Evolutionary conservation across 2,113 vertebrate species (phyloP).

Genomic region (Eulemur rufifrons): DNA sequence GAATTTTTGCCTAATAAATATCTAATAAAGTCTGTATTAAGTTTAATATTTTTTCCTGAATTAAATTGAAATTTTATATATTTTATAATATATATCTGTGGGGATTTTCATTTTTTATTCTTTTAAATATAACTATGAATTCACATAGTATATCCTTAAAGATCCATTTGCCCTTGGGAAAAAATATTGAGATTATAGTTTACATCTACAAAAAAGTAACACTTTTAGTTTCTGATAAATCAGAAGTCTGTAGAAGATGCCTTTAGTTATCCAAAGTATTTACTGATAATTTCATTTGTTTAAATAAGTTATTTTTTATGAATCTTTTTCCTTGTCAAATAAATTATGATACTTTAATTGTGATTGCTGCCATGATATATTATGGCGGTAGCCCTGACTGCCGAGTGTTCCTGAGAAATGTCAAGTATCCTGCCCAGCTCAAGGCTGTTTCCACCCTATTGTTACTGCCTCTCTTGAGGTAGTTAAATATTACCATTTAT

Average conservation of each 20-base stretch:
- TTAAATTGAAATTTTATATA: background rate
- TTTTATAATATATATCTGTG: background rate
- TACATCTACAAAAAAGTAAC: background rate
- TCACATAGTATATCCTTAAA: background rate
- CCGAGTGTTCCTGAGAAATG: background rate
- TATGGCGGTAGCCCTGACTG: too few species aligned
- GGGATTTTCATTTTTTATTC: background rate
- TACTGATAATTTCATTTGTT: background rate
- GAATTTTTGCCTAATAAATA: background rate
- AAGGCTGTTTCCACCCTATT: background rate
- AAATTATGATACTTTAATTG: constrained; percentile 11
- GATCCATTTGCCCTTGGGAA: background rate
- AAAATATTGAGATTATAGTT: background rate
- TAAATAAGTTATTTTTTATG: background rate
- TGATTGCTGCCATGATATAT: background rate
- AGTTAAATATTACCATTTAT: background rate
- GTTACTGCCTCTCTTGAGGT: background rate
- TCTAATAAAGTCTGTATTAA: background rate
- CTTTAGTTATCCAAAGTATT: background rate
- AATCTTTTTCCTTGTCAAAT: background rate
- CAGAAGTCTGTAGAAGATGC: background rate
- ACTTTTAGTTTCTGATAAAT: constrained; percentile 8
- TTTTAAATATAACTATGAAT: background rate
- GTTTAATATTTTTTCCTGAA: background rate
- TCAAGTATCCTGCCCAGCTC: background rate